Evolutionary conservation across 2,888 invertebrate genomes (phyloP).

Genomic region (Stenoptilia bipunctidactyla): DNA sequence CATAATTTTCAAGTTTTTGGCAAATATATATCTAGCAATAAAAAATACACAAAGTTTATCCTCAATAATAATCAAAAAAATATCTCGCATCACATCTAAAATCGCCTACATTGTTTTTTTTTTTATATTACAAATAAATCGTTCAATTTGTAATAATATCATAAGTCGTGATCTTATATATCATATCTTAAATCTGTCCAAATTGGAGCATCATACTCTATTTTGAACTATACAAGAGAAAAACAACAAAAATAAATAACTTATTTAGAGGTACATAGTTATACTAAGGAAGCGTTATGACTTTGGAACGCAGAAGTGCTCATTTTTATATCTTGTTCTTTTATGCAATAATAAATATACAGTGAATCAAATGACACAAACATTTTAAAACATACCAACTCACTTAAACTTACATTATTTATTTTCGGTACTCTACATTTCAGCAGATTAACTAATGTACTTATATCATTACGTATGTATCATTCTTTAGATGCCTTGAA

Average conservation of each 20-base stretch:
- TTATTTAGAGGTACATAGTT: conserved; percentile 23
- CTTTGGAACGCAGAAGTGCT: conserved; percentile 14
- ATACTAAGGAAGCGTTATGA: conserved; percentile 44
- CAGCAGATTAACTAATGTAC: too few relatives aligned
- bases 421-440: too few relatives aligned
- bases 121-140: neutral
- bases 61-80: neutral
- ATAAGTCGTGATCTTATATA: neutral
- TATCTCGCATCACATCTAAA: neutral
- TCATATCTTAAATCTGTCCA: too few relatives aligned
- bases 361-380: too few relatives aligned
- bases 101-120: neutral
- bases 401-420: too few relatives aligned
- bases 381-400: too few relatives aligned
- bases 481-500: too few relatives aligned
- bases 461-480: too few relatives aligned
- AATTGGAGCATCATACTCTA: too few relatives aligned
- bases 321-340: too few relatives aligned
- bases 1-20: neutral
- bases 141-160: neutral
- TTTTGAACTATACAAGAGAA: conserved; percentile 6
- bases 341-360: too few relatives aligned
- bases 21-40: conserved; percentile 2
- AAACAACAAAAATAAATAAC: conserved; percentile 32
- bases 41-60: neutral